These are phyloP conservation scores for Rhinolophus sinicus DNA, from an alignment of 2,113 vertebrate genomes.

Conservation along the genomic window DNA sequence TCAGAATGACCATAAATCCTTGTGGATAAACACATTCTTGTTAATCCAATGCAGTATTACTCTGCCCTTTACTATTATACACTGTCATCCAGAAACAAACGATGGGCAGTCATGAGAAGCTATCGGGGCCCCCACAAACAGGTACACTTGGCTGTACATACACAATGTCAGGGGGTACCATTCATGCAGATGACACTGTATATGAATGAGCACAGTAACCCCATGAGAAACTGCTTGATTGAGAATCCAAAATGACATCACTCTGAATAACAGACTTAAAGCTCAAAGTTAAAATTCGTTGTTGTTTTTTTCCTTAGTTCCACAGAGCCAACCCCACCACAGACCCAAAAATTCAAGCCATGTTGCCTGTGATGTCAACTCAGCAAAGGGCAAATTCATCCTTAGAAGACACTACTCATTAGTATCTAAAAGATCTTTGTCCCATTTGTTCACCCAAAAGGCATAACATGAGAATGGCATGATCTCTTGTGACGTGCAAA, in stretches of 20 bases:
- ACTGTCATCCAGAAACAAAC: neutral
- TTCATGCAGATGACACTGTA: neutral
- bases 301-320: constrained; percentile 35
- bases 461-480: constrained; percentile 86
- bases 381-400: constrained; percentile 84
- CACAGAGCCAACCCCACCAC: neutral
- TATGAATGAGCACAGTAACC: neutral
- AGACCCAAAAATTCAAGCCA: constrained; percentile 26
- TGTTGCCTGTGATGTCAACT: constrained; percentile 74
- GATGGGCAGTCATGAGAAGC: neutral
- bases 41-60: neutral
- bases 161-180: neutral
- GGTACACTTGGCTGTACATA: neutral
- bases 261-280: neutral
- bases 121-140: neutral
- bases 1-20: constrained; percentile 11
- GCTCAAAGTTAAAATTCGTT: constrained; percentile 9
- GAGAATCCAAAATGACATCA: neutral
- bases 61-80: neutral
- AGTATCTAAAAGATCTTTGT: constrained; percentile 85
- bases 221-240: neutral
- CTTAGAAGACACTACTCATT: constrained; percentile 86
- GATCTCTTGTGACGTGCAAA: constrained; percentile 87
- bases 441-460: constrained; percentile 85
- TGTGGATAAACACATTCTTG: neutral